Percentiles rank a stretch among this genome's conserved stretches.
Conservation (phyloP, 2,797 vertebrate species). For the Uromys caudimaculatus region DNA sequence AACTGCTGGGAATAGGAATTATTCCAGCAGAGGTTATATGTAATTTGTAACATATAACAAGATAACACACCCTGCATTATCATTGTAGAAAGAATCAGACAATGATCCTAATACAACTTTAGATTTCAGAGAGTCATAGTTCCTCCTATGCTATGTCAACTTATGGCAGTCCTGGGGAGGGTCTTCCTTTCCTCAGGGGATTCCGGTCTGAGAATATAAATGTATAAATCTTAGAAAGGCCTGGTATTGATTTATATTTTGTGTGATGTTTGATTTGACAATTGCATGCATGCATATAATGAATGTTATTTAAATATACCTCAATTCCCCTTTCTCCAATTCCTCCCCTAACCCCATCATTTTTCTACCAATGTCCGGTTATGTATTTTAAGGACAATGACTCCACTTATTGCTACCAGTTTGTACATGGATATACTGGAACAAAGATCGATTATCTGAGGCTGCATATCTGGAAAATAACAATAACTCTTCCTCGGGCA, state of each 20-base stretch:
- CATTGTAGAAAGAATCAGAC: slow-evolving; percentile 6
- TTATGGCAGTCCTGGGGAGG: neutral
- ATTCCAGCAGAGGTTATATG: neutral
- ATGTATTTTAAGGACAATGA: neutral
- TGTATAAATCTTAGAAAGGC: neutral
- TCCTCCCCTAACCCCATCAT: neutral
- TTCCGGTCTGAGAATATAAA: neutral
- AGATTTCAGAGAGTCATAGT: neutral
- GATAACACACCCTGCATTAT: neutral
- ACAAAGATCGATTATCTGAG: neutral
- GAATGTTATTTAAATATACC: neutral
- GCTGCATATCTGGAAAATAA: neutral
- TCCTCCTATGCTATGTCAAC: neutral
- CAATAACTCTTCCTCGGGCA: neutral
- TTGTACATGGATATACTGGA: neutral
- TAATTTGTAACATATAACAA: neutral
- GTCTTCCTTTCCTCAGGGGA: neutral
- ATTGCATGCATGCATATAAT: neutral
- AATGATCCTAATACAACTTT: neutral
- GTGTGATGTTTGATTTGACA: neutral
- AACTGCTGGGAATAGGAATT: neutral
- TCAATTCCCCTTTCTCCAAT: fast-evolving
- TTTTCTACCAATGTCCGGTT: neutral
- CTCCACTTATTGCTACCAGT: neutral
- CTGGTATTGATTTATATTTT: neutral